Evolutionary conservation across 2,888 invertebrate genomes (phyloP), one percentile per base, ranked within the genome.

Genomic region (Anorthoa munda): DNA sequence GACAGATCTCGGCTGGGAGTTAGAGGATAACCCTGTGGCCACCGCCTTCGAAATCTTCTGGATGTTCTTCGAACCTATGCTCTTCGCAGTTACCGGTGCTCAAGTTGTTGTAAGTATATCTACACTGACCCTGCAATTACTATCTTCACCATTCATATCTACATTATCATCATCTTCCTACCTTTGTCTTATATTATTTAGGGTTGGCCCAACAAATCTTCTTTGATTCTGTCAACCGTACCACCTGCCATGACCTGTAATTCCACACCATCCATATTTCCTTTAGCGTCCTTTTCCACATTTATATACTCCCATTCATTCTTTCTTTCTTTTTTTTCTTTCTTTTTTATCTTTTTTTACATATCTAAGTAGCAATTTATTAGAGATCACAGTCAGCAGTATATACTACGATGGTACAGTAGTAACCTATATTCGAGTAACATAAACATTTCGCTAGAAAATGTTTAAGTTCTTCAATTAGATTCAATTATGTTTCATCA

Each of bases 31-130:
- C 93, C 98, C 98, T 0, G 98, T 99, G 0, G 97, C 98, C 0
- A 98, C 98, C 0, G 98, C 98, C 18, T 98, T 99, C 88, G 98
- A 98, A 93, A 98, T 98, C 76, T 98, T 99, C 93, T 99, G 99
- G 99, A 98, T 98, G 98, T 97, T 99, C 82, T 99, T 99, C 92
- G 99, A 99, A 93, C 99, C 99, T 0, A 98, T 99, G 90, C 97
- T 99, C 21, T 99, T 99, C 93, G 98, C 98, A 3, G 97, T 99
- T 45, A 99, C 99, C 39, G 99, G 99, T 3, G 98, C 99, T 17
- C 98, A 99, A 94, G 97, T 99, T 70, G 98, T 98, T 89, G 97
- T 97, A 87, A 93, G 92, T 91, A 79, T 39, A n/a, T 9, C 39
- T 26, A n/a, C 3, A n/a, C 39, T 3, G 17, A 23, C 17, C 3